These are phyloP conservation scores for Phocides pigmalion DNA, from an alignment of 1,140 invertebrate genomes.

Conservation along the genomic window DNA sequence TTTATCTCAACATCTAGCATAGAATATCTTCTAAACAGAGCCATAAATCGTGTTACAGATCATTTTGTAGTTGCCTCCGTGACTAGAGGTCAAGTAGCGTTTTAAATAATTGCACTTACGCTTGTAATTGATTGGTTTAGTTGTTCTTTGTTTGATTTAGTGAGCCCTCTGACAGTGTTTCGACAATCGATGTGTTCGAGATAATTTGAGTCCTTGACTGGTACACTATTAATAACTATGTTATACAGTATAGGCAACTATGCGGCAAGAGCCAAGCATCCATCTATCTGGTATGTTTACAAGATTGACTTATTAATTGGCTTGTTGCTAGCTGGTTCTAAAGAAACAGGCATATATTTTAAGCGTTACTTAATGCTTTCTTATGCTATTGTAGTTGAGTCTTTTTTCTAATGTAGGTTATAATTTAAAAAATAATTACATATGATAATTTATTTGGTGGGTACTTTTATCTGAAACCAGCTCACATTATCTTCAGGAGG, in stretches of 20 bases:
- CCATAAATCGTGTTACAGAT: constrained; percentile 68
- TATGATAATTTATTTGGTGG: constrained; percentile 33
- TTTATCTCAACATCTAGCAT: constrained; percentile 37
- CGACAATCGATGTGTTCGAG: constrained; percentile 52
- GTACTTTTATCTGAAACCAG: constrained; percentile 67
- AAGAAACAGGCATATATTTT: no score
- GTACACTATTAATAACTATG: constrained; percentile 36
- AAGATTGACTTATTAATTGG: constrained; percentile 16
- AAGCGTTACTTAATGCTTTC: background rate
- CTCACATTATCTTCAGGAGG: constrained; percentile 49
- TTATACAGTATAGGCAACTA: constrained; percentile 21
- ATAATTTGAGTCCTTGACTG: constrained; percentile 44
- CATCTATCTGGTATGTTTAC: constrained; percentile 13
- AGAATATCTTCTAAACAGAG: constrained; percentile 49
- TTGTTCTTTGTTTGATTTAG: constrained; percentile 66
- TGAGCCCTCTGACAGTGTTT: constrained; percentile 48
- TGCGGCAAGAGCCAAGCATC: constrained; percentile 15
- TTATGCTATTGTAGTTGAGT: background rate
- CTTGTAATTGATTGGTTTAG: constrained; percentile 65
- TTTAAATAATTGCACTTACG: constrained; percentile 68
- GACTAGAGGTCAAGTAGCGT: constrained; percentile 62
- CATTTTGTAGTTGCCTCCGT: constrained; percentile 62
- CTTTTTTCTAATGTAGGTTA: background rate
- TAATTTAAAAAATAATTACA: background rate
- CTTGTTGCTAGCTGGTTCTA: background rate